Evolutionary conservation across 2,888 invertebrate genomes (phyloP).

Genomic region (Drosophila macrospina): DNA sequence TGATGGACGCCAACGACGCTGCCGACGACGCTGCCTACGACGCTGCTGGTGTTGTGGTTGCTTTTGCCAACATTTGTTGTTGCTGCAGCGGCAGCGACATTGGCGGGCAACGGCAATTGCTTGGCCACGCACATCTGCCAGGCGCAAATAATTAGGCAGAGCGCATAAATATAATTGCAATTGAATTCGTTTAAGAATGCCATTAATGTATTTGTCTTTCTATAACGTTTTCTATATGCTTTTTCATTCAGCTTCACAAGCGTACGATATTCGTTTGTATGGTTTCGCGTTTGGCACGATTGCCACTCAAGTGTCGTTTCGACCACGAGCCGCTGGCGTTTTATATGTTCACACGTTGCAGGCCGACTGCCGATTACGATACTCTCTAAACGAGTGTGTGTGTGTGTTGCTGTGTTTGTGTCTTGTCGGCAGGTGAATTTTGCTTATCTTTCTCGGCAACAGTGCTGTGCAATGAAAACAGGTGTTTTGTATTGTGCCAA

Average conservation of each 20-base stretch:
- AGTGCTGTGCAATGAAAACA: constrained; percentile 29
- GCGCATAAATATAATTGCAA: constrained; percentile 36
- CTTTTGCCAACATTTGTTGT: constrained; percentile 34
- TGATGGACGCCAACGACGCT: constrained; percentile 28
- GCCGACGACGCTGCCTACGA: constrained; percentile 53
- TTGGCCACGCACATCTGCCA: constrained; percentile 54
- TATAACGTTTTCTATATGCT: not conserved
- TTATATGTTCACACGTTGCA: constrained; percentile 50
- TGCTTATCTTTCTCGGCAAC: constrained; percentile 14
- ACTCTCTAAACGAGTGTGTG: constrained; percentile 3
- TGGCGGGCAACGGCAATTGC: constrained; percentile 60
- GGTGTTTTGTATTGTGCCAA: constrained; percentile 18
- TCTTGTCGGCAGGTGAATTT: constrained; percentile 33
- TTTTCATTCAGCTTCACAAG: constrained; percentile 37
- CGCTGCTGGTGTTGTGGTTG: constrained; percentile 9
- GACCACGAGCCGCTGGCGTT: constrained; percentile 32
- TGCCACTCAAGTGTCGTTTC: constrained; percentile 37
- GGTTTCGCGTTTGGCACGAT: constrained; percentile 48
- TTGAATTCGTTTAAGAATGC: constrained; percentile 19
- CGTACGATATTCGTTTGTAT: constrained; percentile 31
- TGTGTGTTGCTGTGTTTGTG: not conserved
- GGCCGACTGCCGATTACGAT: constrained; percentile 40
- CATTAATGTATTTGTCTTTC: constrained; percentile 32
- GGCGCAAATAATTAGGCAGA: constrained; percentile 36
- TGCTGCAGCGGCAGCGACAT: constrained; percentile 51